These are phyloP conservation scores for Miichthys miiuy DNA, from an alignment of 2,797 vertebrate genomes.

Conservation along the genomic window DNA sequence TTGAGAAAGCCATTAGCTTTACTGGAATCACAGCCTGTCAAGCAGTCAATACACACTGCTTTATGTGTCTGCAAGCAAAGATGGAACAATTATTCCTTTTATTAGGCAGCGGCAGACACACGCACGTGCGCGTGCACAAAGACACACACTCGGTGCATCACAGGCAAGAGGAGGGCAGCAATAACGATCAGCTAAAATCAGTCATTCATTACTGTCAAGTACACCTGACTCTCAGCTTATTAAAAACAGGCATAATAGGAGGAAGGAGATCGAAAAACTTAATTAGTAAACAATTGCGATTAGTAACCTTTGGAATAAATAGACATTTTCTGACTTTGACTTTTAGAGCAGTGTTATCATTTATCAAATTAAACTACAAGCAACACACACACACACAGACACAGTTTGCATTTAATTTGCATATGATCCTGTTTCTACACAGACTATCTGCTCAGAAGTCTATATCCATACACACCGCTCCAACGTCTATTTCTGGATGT, in stretches of 20 bases:
- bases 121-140: background rate
- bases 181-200: slow-evolving; percentile 87
- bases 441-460: slow-evolving; percentile 13
- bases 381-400: background rate
- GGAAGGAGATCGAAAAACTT: slow-evolving; percentile 84
- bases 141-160: slow-evolving; percentile 33
- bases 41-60: slow-evolving; percentile 88
- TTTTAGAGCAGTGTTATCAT: slow-evolving; percentile 58
- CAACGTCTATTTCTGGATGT: slow-evolving; percentile 30
- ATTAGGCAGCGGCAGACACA: slow-evolving; percentile 78
- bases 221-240: slow-evolving; percentile 88
- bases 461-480: slow-evolving; percentile 9
- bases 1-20: slow-evolving; percentile 88
- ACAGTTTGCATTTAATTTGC: slow-evolving; percentile 61
- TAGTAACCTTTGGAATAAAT: slow-evolving; percentile 81
- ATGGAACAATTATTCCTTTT: slow-evolving; percentile 89
- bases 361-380: slow-evolving; percentile 60
- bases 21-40: slow-evolving; percentile 86
- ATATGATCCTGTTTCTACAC: slow-evolving; percentile 19
- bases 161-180: slow-evolving; percentile 78
- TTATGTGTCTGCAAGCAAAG: slow-evolving; percentile 87
- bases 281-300: slow-evolving; percentile 90
- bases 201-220: slow-evolving; percentile 91
- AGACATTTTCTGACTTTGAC: slow-evolving; percentile 74
- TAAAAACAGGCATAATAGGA: slow-evolving; percentile 87